Conservation (phyloP, 2,888 invertebrate species). For the Smittia sp. region DNA sequence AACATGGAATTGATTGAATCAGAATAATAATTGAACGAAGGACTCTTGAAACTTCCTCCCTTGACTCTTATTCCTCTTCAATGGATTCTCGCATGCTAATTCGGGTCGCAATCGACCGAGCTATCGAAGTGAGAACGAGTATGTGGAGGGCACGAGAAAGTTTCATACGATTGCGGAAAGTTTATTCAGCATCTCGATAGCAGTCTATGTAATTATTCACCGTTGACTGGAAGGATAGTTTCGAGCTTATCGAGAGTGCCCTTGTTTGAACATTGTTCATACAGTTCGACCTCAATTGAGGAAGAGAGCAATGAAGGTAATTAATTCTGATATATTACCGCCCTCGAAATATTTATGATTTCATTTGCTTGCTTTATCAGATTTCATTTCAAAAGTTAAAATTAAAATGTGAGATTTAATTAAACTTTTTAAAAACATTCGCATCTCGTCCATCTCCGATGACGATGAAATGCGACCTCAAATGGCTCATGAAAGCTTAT, state of each 20-base stretch:
- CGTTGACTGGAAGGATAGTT: not conserved
- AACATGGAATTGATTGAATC: no score
- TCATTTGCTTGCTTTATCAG: not conserved
- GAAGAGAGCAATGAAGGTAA: no score
- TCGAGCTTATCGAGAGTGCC: not conserved
- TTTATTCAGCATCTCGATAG: not conserved
- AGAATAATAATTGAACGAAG: no score
- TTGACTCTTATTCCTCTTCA: no score
- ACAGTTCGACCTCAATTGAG: not conserved
- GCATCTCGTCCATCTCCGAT: not conserved
- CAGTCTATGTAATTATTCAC: not conserved
- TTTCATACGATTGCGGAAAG: not conserved
- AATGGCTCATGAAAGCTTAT: constrained; percentile 20
- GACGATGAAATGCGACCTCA: constrained; percentile 22
- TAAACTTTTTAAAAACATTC: constrained; percentile 1
- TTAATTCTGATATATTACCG: not conserved
- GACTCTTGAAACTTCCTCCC: no score
- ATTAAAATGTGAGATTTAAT: constrained; percentile 16
- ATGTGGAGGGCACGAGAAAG: no score
- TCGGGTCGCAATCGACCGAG: no score
- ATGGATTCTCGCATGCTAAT: no score
- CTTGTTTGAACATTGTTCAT: not conserved
- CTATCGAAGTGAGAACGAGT: no score
- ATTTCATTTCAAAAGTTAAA: constrained; percentile 1
- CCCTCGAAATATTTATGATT: constrained; percentile 1